Base-by-base conservation (phyloP, 2,797 vertebrate species). In the Echeneis naucrates region DNA sequence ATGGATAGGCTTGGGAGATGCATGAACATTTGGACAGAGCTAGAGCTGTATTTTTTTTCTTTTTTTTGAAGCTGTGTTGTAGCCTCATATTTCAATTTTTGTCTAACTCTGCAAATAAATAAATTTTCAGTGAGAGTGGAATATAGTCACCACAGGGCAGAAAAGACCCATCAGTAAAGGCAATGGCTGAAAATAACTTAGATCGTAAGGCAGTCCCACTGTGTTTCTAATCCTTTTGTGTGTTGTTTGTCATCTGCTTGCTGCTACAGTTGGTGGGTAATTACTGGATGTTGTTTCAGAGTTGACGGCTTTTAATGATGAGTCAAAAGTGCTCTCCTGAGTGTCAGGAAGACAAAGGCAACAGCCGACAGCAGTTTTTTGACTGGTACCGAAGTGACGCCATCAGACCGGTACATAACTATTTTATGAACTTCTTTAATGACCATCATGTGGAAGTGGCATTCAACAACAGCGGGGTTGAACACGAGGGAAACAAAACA, bases 261-360 rank as follows among this genome's bases (percentile, higher is more conserved):
- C 56, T 60, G 23, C 66, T 4, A 57, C 60, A 40, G 30, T 40
- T 10, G 21, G 64, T 16, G 21, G 56, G 76, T 75, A 54, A 44
- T 42, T 69, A 51, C 65, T 68, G 6, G 0, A 24, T 71, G 72
- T 69, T 80, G 70, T 79, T 79, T 72, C 52, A 16, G 33, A 71
- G 67, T 32, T 77, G 83, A 83, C 78, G 60, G 45, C 72, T 80
- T 47, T 37, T 77, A 58, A 82, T 64, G 62, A 82, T 81, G 78
- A 89, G 56, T 83, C 84, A 75, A 84, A 73, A 74, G 66, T 75
- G 44, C 64, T 74, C 37, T 7, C 47, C 61, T 45, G 44, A 33
- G 33, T 73, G 61, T 74, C 74, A 74, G 40, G 67, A 75, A 57
- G 38, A 72, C 17, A 27, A 6, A 40, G 55, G 16, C 7, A 27